A percentile compares a stretch with the other conserved stretches of the same genome.
phyloP scores from a whole-genome alignment of 2,888 invertebrate genomes.

The Eupithecia exiguata region DNA sequence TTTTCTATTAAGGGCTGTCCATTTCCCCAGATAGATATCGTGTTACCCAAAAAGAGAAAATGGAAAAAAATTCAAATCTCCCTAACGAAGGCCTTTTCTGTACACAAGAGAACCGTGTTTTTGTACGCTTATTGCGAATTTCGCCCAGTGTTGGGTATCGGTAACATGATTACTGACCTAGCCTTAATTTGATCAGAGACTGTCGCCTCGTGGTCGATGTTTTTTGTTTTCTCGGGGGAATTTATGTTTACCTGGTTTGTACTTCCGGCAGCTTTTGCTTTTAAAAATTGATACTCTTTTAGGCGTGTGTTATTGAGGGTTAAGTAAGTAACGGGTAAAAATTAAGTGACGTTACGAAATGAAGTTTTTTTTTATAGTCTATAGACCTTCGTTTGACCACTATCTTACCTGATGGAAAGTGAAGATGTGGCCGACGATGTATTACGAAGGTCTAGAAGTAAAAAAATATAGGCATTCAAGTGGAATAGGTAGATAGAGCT shows the following conservation, averaged over 20 bases:
- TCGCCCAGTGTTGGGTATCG: conserved; percentile 77
- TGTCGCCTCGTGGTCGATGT: conserved; percentile 63
- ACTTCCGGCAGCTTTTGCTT: conserved; percentile 34
- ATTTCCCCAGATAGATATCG: conserved; percentile 69
- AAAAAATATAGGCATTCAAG: not conserved
- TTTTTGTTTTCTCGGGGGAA: conserved; percentile 65
- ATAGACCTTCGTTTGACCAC: no score
- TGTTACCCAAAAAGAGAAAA: conserved; percentile 69
- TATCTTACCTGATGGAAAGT: no score
- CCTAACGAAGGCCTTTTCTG: conserved; percentile 76
- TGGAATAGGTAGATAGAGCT: not conserved
- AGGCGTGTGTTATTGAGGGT: not conserved
- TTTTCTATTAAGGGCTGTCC: conserved; percentile 80
- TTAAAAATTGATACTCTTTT: conserved; percentile 33
- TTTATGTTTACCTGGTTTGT: conserved; percentile 63
- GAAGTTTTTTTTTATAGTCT: no score
- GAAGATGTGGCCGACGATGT: no score
- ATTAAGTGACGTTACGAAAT: not conserved
- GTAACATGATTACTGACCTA: conserved; percentile 83
- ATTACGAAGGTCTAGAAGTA: no score
- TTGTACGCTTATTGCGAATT: conserved; percentile 74
- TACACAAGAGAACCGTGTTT: conserved; percentile 78
- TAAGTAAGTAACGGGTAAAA: not conserved
- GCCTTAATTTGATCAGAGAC: conserved; percentile 78
- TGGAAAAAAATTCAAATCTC: conserved; percentile 61